Evolutionary conservation across 2,113 vertebrate genomes (phyloP), one percentile per base, ranked within the genome.

Genomic region (Kobus ellipsiprymnus): DNA sequence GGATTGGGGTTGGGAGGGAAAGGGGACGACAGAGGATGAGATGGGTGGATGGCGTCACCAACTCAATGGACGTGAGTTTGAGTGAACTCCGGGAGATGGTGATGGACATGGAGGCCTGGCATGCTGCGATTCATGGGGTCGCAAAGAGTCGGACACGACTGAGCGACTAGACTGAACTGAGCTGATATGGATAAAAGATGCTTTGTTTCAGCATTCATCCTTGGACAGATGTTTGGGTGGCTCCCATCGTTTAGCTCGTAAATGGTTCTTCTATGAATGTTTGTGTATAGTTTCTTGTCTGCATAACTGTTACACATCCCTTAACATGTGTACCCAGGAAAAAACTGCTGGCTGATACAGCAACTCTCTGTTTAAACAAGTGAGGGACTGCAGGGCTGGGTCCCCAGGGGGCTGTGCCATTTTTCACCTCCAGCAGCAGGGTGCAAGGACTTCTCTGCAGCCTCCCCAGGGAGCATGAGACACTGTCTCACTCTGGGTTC

Each of bases 401-500:
- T 81, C 36, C 60, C 71, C 60, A n/a, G 12, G 71, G 33, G 15
- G 13, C n/a, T 54, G 50, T n/a, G 54, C 11, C 59, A 17, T 40
- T 30, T 52, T 36, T 7, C 4, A 1, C 16, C 60, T 14, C 48
- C 9, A 2, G 13, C 21, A 52, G 16, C 46, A 10, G 15, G 7
- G 5, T 12, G 6, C 4, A 14, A 55, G 10, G 5, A 30, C 40
- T 48, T 67, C 27, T 87, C 90, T 4, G 17, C 12, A 2, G 81
- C 13, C 57, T n/a, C 19, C 23, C n/a, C 9, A 54, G 7, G 23
- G 30, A 13, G 3, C 6, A 0, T 17, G 36, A 33, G 7, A n/a
- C 2, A 1, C 3, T 27, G 17, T 92, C 30, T 82, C 59, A 40
- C 19, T 16, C n/a, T 40, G 59, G 33, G 59, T 50, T 87, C 7